A percentile compares a stretch with the other conserved stretches of the same genome.
Conservation (phyloP, 2,888 invertebrate species). For the Megalurothrips usitatus region DNA sequence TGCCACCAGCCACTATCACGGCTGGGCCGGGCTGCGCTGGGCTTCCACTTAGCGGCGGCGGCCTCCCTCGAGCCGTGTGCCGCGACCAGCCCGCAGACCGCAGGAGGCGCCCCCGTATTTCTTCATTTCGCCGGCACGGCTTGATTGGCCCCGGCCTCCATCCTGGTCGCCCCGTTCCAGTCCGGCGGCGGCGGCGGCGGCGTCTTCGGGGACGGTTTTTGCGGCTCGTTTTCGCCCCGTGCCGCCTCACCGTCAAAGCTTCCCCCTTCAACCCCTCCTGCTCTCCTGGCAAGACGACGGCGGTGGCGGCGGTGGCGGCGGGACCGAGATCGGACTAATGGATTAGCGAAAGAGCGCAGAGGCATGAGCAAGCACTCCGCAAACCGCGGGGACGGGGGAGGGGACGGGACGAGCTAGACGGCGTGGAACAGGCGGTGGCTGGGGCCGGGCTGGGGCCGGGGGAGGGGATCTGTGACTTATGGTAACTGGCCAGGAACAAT, state of each 20-base stretch:
- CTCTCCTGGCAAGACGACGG: background rate
- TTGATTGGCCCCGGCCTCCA: too few relatives aligned
- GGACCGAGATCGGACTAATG: constrained; percentile 1
- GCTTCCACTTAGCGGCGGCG: too few relatives aligned
- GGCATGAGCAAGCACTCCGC: constrained; percentile 5
- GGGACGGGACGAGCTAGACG: too few relatives aligned
- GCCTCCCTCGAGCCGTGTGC: too few relatives aligned
- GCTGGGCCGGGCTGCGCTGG: background rate
- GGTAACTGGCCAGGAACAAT: background rate
- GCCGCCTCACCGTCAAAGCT: background rate
- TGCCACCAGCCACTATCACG: too few relatives aligned
- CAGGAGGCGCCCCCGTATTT: too few relatives aligned
- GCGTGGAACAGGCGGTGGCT: background rate
- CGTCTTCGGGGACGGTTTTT: background rate
- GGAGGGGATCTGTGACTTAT: constrained; percentile 12
- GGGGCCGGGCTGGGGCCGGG: background rate
- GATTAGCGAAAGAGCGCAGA: background rate
- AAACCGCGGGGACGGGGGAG: background rate
- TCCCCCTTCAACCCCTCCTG: too few relatives aligned
- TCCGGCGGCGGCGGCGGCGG: too few relatives aligned
- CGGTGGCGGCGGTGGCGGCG: background rate
- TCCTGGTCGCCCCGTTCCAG: too few relatives aligned
- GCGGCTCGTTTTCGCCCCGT: background rate
- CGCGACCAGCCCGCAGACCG: too few relatives aligned
- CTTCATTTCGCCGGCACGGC: too few relatives aligned